Percentiles rank a stretch among this genome's conserved stretches.
Conservation (phyloP, 2,888 invertebrate genomes). For the Acanthosepion pharaonis region DNA sequence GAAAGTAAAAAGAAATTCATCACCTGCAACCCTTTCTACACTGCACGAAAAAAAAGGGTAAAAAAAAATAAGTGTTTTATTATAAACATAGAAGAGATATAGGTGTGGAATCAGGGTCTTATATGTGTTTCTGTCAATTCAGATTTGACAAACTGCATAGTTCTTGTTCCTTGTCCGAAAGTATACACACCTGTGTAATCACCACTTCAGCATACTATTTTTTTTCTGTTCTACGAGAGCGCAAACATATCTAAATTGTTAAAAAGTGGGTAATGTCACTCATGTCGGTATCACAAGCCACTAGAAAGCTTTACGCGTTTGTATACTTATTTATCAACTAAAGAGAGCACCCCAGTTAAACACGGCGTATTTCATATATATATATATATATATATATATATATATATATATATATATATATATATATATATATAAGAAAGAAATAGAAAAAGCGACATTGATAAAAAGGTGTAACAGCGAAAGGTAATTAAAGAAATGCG, state of each 20-base stretch:
- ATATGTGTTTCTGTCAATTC: neutral
- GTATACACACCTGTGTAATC: neutral
- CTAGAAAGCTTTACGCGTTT: neutral
- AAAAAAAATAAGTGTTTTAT: neutral
- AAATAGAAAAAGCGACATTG: neutral
- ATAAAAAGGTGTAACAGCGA: too few species aligned
- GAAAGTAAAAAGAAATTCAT: neutral
- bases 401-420: neutral
- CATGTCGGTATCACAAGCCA: neutral
- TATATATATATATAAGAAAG: neutral
- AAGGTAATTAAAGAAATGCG: too few species aligned
- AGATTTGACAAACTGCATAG: neutral
- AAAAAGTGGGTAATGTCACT: neutral
- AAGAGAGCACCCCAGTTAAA: neutral
- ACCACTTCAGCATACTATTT: neutral
- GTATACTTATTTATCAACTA: neutral
- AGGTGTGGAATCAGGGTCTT: neutral
- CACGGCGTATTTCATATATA: neutral
- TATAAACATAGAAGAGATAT: neutral
- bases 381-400: neutral
- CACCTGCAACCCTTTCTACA: neutral
- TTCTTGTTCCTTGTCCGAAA: neutral
- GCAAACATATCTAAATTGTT: neutral
- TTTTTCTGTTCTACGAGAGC: neutral
- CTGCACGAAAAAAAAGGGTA: too few species aligned